These are phyloP conservation scores for Philantomba maxwellii DNA, from an alignment of 2,113 vertebrate genomes.

Conservation along the genomic window DNA sequence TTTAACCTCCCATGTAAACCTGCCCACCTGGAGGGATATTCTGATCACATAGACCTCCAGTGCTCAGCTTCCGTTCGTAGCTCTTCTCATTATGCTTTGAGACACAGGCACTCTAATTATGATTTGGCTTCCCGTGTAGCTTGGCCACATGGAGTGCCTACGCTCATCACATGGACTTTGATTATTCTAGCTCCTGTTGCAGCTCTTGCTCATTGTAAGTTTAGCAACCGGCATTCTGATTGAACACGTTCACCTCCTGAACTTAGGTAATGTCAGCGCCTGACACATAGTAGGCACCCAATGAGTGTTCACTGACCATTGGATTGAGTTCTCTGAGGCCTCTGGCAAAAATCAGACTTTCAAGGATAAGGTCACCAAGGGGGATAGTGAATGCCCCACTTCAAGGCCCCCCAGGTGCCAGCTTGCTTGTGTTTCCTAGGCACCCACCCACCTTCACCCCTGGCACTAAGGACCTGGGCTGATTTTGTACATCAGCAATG, in stretches of 20 bases:
- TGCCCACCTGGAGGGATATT: neutral
- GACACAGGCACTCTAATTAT: neutral
- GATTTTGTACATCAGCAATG: neutral
- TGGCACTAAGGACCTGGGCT: neutral
- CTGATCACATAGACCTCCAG: neutral
- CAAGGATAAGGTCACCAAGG: neutral
- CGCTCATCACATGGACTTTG: conserved; percentile 14
- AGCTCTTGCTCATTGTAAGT: neutral
- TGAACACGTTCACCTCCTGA: neutral
- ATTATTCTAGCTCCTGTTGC: conserved; percentile 14
- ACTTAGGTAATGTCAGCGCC: neutral
- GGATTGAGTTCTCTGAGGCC: neutral
- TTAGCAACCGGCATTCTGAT: neutral
- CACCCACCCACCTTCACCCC: neutral
- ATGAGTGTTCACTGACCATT: neutral
- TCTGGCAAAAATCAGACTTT: neutral
- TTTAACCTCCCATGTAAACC: neutral
- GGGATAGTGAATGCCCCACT: neutral
- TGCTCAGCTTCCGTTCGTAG: neutral
- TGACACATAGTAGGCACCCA: neutral
- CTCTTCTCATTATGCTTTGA: neutral
- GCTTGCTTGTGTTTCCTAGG: neutral
- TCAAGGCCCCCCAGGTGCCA: neutral
- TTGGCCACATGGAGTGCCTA: neutral
- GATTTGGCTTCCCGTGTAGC: neutral